A percentile compares a stretch with the other conserved stretches of the same genome.
Conservation (phyloP, 2,797 vertebrate species). For the Crocodylus rhombifer region DNA sequence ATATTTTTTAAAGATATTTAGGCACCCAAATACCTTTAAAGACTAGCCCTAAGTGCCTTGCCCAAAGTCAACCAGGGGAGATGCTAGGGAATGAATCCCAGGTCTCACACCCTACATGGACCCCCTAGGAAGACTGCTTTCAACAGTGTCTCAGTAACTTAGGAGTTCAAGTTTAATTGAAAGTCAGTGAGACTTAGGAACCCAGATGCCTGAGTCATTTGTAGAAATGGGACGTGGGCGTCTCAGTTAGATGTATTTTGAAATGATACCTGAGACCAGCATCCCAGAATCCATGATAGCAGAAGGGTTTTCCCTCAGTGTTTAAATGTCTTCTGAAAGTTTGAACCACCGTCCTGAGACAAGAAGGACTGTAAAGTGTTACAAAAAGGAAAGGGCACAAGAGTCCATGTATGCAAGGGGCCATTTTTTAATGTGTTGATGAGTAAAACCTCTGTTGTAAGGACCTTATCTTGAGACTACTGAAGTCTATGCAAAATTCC, state of each 20-base stretch:
- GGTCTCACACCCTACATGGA: not conserved
- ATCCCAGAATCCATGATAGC: not conserved
- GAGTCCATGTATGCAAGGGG: no score
- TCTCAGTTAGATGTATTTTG: no score
- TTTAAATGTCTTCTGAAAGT: not conserved
- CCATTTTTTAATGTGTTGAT: no score
- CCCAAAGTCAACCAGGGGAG: not conserved
- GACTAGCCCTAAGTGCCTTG: not conserved
- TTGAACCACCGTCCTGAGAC: not conserved
- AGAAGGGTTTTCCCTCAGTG: not conserved
- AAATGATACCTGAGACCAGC: not conserved
- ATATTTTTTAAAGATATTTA: not conserved
- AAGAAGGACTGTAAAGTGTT: no score
- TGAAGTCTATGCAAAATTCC: no score
- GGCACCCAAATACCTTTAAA: no score
- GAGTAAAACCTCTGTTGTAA: not conserved
- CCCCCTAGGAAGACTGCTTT: not conserved
- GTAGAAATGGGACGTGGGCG: no score
- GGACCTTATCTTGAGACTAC: not conserved
- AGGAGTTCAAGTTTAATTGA: not conserved
- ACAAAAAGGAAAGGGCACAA: no score
- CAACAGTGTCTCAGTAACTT: accelerated
- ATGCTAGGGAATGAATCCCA: not conserved
- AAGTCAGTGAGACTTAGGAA: no score
- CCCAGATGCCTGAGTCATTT: no score